Evolutionary conservation across 2,888 invertebrate genomes (phyloP), one percentile per base, ranked within the genome.

Genomic region (Agriopis marginaria): DNA sequence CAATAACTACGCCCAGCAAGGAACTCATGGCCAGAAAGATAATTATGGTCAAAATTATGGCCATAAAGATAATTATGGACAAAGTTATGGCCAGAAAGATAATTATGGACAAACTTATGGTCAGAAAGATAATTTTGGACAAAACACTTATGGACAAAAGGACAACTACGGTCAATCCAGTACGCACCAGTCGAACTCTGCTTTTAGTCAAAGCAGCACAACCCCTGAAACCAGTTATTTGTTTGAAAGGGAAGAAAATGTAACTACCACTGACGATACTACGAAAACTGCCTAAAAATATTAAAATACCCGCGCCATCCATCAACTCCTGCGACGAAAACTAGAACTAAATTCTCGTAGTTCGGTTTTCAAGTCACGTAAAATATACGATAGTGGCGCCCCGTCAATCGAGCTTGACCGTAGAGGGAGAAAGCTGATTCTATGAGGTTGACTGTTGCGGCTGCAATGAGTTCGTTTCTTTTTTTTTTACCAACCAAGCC

Each of bases 201-300:
- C 64, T 0, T 80, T 76, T 39, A 70, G 76, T 23, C 82, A 82
- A 53, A 88, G 85, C 70, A 91, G 86, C 71, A 92, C 93, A 0
- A 93, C 93, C 0, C 92, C 88, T 5, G 94, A 90, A 40, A 95
- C 95, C 11, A 95, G 94, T 77, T 95, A 95, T 78, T 86, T 95
- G 69, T 95, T 95, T 76, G 94, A 94, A 67, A 89, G 95, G 50
- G 89, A 94, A 81, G 85, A 92, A 77, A 81, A 89, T 51, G 89
- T 92, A 40, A 92, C 93, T 6, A 86, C 86, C 8, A 89, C 89
- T 68, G 75, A 90, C 39, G 91, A 89, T 10, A 88, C 91, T 45
- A 93, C 94, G 6, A 91, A 90, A 76, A 75, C 83, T 67, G 83
- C 82, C 71, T 85, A 83, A 58, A 53, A 23, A 51, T 1, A 17